A percentile compares a stretch with the other conserved stretches of the same genome.
Evolutionary conservation across 1,140 invertebrate genomes (phyloP).

Genomic region (Globodera rostochiensis): DNA sequence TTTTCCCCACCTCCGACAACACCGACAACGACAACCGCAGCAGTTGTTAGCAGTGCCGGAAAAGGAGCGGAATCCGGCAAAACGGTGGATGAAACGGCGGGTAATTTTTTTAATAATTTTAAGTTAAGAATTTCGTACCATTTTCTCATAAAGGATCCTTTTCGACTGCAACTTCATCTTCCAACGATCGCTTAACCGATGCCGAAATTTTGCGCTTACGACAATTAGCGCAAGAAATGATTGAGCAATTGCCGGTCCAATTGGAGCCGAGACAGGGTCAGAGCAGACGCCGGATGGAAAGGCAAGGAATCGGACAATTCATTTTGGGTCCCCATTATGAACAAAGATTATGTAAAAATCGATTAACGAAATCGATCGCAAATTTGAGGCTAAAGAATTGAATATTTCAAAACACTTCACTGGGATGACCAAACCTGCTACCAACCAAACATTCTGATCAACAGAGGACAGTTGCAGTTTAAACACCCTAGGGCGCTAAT

Average conservation of each 20-base stretch:
- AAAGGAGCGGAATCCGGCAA: neutral
- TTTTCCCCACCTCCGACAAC: neutral
- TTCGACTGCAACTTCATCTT: neutral
- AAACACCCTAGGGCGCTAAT: no score
- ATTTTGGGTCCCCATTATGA: no score
- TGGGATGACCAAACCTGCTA: no score
- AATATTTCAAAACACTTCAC: no score
- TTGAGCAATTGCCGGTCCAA: constrained; percentile 35
- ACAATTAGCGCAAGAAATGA: constrained; percentile 36
- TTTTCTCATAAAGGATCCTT: neutral
- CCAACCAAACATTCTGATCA: no score
- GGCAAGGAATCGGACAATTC: neutral
- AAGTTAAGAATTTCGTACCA: neutral
- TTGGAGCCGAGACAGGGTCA: constrained; percentile 44
- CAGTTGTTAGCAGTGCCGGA: neutral
- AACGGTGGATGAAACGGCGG: neutral
- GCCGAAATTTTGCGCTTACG: constrained; percentile 29
- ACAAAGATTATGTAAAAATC: no score
- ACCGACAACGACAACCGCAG: neutral
- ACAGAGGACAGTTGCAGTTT: no score
- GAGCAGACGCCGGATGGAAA: constrained; percentile 39
- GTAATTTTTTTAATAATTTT: neutral
- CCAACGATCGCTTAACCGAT: constrained; percentile 31
- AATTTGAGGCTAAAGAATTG: no score
- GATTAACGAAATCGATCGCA: no score